phyloP scores from a whole-genome alignment of 1,140 invertebrate species.

The Achroia grisella region DNA sequence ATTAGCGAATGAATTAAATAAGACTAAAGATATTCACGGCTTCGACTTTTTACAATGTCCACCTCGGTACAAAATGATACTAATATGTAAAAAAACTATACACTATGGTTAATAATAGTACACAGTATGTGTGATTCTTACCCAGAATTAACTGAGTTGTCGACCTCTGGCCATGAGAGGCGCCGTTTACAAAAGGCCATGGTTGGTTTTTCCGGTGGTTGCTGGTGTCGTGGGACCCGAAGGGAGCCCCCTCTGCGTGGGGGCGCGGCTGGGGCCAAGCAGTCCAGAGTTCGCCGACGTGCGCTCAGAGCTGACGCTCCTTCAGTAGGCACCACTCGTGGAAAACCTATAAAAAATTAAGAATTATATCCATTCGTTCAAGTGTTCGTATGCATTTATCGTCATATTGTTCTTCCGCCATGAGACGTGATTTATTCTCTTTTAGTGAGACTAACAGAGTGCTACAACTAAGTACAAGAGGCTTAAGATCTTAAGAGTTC shows the following conservation, averaged over 20 bases:
- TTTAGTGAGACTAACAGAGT: too few relatives aligned
- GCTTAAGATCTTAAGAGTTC: too few relatives aligned
- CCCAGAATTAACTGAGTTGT: slow-evolving; percentile 85
- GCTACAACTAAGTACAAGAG: too few relatives aligned
- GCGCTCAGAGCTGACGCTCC: slow-evolving; percentile 74
- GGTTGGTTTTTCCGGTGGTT: slow-evolving; percentile 75
- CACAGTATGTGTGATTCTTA: slow-evolving; percentile 54
- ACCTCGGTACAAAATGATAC: too few relatives aligned
- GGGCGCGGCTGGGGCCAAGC: slow-evolving; percentile 72
- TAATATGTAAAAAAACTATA: background rate
- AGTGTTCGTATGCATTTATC: too few relatives aligned
- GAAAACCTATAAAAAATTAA: slow-evolving; percentile 57
- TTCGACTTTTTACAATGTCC: too few relatives aligned
- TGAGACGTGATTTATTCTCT: too few relatives aligned
- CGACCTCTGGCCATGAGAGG: slow-evolving; percentile 88
- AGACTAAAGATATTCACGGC: too few relatives aligned
- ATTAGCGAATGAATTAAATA: too few relatives aligned
- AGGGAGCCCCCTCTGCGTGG: slow-evolving; percentile 76
- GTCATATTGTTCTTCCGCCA: too few relatives aligned
- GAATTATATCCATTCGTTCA: slow-evolving; percentile 3
- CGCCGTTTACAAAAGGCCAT: slow-evolving; percentile 83
- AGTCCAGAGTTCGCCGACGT: slow-evolving; percentile 75
- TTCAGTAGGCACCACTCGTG: slow-evolving; percentile 78
- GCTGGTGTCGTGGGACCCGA: slow-evolving; percentile 70
- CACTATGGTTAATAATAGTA: slow-evolving; percentile 18